Base-by-base conservation (phyloP, 2,797 vertebrate genomes). In the Sciurus vulgaris region DNA sequence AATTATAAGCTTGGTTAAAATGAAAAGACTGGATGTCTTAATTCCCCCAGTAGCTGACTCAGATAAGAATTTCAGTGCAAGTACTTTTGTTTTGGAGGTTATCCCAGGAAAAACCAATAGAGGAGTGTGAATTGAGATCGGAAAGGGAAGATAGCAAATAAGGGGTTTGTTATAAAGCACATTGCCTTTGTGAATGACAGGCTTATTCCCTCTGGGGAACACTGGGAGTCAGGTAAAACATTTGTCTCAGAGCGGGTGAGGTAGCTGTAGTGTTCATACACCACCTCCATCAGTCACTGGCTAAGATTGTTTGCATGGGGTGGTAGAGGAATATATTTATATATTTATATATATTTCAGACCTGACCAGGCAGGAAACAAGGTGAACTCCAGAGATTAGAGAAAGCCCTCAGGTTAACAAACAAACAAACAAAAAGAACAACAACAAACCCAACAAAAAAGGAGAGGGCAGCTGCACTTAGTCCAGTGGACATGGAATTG, bases 1-100 rank as follows among this genome's bases (percentile, higher is more conserved):
- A 88, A 63, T 61, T 76, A 41, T 7, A 78, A 76, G 35, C 22
- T 82, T 89, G 79, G 54, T 61, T 92, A 82, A 95, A 91, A 90
- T 90, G 38, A 86, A 74, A 87, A 79, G 78, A 84, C 59, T 30
- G 81, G 49, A 70, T 84, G 41, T 90, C 51, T 79, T 89, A 47
- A 24, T 88, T 65, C 72, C 8, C 44, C 12, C 15, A 54, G 77
- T 77, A 92, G 38, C 44, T 79, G 59, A 85, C 73, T 87, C 82
- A 84, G 82, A 65, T 73, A 88, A 81, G 41, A 26, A 47, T 87
- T 87, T 94, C 49, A 69, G n/a, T 88, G 17, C 54, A 61, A 18
- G 26, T 30, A 38, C n/a, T 94, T 92, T 86, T 73, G 14, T 89
- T 94, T 91, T 85, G 30, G 73, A 86, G 47, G 12, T 91, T 59